Base-by-base conservation (phyloP, 2,797 vertebrate genomes). In the Nyctalus aviator region DNA sequence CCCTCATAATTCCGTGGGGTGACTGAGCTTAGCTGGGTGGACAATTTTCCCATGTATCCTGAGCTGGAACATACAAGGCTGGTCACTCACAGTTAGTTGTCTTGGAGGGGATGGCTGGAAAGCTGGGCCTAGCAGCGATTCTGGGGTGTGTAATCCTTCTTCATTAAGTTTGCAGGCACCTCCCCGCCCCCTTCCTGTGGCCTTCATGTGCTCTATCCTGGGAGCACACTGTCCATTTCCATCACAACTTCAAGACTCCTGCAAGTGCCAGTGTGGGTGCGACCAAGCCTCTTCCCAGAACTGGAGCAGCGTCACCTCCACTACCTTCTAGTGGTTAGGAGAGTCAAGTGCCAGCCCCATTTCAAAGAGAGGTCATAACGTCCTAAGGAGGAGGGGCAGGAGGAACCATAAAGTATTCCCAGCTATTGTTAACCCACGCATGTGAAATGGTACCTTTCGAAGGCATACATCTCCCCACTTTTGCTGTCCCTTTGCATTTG, bases 131-230 rank as follows among this genome's bases (percentile, higher is more conserved):
- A 57, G 2, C 5, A 5, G n/a, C 3, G 46, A 84, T 41, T 75
- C 18, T 59, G 8, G 5, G 13, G 23, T 5, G 17, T 62, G 2
- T 0, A 62, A 13, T 57, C 0, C 9, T 14, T 10, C 6, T 30
- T 75, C 6, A 0, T 23, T 20, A 15, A n/a, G 7, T 18, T 53
- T 59, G 6, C 25, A 59, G 23, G 12, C 6, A 75, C 5, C 1
- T n/a, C n/a, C n/a, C n/a, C n/a, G n/a, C 41, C 4, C 13, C 21
- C 18, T 68, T 4, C 4, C 30, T 5, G 6, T 48, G 3, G 4
- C 4, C 27, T 53, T 73, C 21, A 44, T 6, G 27, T 44, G 0
- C 3, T 73, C 25, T 72, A 30, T 27, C 9, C 9, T 3, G 35
- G 23, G 25, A 62, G 27, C 46, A 30, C 25, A 4, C 41, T 32